These are phyloP conservation scores for Stictonetta naevosa DNA, from an alignment of 2,113 vertebrate genomes.

Conservation along the genomic window DNA sequence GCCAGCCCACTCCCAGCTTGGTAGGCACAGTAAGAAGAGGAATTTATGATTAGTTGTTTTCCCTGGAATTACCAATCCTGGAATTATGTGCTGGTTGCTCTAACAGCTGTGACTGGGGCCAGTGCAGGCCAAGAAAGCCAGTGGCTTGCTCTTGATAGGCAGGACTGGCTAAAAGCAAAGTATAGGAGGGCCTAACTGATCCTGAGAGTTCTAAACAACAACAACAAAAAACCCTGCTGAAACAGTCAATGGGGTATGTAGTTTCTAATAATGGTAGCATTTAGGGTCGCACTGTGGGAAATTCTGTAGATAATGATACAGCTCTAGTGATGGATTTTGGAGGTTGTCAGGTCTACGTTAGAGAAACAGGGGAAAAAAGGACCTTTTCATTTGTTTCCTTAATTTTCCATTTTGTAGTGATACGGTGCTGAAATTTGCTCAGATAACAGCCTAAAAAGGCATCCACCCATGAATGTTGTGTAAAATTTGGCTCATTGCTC, in stretches of 20 bases:
- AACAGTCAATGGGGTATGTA: rapidly evolving
- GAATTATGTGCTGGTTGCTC: background rate
- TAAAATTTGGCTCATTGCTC: background rate
- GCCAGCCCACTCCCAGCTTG: background rate
- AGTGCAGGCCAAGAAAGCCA: background rate
- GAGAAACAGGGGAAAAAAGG: background rate
- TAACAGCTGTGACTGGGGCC: background rate
- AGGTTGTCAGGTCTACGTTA: background rate
- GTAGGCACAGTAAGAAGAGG: background rate
- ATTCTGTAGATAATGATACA: background rate
- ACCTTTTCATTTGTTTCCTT: background rate
- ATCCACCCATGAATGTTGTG: background rate
- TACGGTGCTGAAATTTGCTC: background rate
- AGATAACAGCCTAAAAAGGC: background rate
- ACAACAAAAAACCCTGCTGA: background rate
- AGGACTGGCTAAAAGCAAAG: background rate
- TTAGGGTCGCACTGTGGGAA: background rate
- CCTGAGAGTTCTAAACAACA: background rate
- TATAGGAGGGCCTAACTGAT: background rate
- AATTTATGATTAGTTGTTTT: background rate
- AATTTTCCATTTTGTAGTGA: background rate
- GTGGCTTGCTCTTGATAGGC: background rate
- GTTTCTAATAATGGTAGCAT: background rate
- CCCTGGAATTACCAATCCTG: background rate
- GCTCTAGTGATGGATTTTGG: background rate